These are phyloP conservation scores for Rhabdomys dilectus DNA, from an alignment of 2,113 vertebrate genomes.

Conservation along the genomic window DNA sequence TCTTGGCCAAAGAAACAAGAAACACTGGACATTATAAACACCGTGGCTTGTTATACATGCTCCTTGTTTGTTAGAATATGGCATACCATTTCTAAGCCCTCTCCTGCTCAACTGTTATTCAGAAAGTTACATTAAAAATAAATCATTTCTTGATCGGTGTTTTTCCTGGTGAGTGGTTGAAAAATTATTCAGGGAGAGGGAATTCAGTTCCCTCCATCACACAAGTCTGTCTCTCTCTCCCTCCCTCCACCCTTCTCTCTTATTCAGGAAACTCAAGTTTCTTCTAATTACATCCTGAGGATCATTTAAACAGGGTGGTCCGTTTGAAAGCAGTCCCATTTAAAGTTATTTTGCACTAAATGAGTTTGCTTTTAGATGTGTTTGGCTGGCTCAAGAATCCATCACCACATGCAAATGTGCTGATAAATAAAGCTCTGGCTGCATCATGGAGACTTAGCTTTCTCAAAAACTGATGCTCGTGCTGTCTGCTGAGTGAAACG, in stretches of 20 bases:
- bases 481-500: conserved; percentile 72
- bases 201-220: conserved; percentile 35
- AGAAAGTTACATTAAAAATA: conserved; percentile 68
- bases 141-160: conserved; percentile 69
- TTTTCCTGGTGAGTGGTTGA: conserved; percentile 63
- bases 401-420: conserved; percentile 81
- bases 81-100: conserved; percentile 47
- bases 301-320: conserved; percentile 79
- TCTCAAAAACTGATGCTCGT: conserved; percentile 74
- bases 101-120: conserved; percentile 1
- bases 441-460: conserved; percentile 69
- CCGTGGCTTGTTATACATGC: not conserved
- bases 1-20: conserved; percentile 5
- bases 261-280: conserved; percentile 63
- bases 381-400: conserved; percentile 80
- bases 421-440: conserved; percentile 80
- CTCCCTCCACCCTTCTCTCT: not conserved
- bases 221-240: not conserved
- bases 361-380: conserved; percentile 79
- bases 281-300: conserved; percentile 78
- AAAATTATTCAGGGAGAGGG: conserved; percentile 54
- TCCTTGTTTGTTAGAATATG: not conserved
- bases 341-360: conserved; percentile 81
- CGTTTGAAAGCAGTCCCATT: conserved; percentile 79
- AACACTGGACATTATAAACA: conserved; percentile 1